phyloP scores from a whole-genome alignment of 2,888 invertebrate species.

The Ophioninae sp. region DNA sequence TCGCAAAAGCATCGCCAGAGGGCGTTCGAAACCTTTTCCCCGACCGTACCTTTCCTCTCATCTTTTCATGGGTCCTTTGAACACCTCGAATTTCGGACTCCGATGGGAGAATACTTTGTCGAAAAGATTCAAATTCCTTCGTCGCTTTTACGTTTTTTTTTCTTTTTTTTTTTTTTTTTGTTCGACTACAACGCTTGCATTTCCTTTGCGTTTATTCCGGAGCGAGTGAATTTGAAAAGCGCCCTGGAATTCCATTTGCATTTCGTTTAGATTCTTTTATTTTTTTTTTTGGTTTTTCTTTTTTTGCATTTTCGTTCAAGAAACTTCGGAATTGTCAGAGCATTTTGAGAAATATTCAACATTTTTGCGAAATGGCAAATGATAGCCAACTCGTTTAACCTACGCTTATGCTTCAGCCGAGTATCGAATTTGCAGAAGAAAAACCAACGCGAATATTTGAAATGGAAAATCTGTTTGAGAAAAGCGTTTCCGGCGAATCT shows the following conservation, averaged over 20 bases:
- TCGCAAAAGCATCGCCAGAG: constrained; percentile 7
- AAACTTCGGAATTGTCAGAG: not conserved
- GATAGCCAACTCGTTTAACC: too few species aligned
- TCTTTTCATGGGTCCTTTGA: constrained; percentile 18
- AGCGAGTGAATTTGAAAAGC: not conserved
- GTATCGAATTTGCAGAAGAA: too few species aligned
- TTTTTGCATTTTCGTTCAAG: not conserved
- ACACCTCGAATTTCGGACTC: not conserved
- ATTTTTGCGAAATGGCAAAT: not conserved
- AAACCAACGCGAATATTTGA: too few species aligned
- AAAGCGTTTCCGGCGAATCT: too few species aligned
- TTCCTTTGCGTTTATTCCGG: constrained; percentile 1
- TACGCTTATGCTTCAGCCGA: too few species aligned
- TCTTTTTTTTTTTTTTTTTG: not conserved
- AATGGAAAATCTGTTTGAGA: too few species aligned
- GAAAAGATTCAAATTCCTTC: constrained; percentile 3
- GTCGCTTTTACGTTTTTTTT: not conserved
- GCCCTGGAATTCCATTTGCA: not conserved
- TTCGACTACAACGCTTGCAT: not conserved
- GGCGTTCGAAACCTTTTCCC: constrained; percentile 17
- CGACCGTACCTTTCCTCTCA: constrained; percentile 9
- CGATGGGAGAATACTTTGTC: constrained; percentile 13
- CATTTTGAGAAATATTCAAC: not conserved
- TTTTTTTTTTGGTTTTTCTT: not conserved
- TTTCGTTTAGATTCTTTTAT: not conserved